Evolutionary conservation across 1,140 invertebrate genomes (phyloP), one percentile per base, ranked within the genome.

Genomic region (Halictus rubicundus): DNA sequence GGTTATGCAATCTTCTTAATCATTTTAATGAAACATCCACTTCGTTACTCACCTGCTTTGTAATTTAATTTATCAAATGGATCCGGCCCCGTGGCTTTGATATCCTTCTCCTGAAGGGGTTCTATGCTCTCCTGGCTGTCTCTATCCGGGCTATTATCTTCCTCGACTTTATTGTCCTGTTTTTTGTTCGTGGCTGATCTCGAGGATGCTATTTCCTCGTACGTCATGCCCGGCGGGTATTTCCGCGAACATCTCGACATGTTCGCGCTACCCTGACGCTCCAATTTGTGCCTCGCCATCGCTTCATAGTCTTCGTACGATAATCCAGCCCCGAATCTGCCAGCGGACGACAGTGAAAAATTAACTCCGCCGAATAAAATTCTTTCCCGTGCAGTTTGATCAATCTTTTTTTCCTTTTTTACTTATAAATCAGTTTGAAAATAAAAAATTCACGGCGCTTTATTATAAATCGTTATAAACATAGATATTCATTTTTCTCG

Each of bases 11-110:
- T 16, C 9, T 60, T 0, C 2, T 12, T 37, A 27, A 32, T 7
- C 0, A 16, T 14, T 14, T 1, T 16, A 52, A 10, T 12, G 3
- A 16, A 25, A 25, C 2, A 19, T 59, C 9, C 9, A 19, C 9
- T 19, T 77, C 63, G 75, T 73, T 9, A 68, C 89, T 92, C 80
- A 94, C 94, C 93, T 78, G 89, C 90, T 90, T 91, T 94, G 69
- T 92, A 92, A 83, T 93, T 92, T 6, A 94, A 89, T 90, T 94
- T 94, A 23, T 94, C 94, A 49, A 93, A 94, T 25, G 93, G 94
- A 86, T 94, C 94, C 1, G 92, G 93, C 21, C 93, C 94, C 46
- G 91, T 93, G 3, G 94, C 93, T 76, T 92, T 93, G 49, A 93
- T 89, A 75, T 94, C 93, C 57, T 92, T 91, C 32, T 93, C 93